Base-by-base conservation (phyloP, 2,113 vertebrate species). In the Laticauda colubrina region DNA sequence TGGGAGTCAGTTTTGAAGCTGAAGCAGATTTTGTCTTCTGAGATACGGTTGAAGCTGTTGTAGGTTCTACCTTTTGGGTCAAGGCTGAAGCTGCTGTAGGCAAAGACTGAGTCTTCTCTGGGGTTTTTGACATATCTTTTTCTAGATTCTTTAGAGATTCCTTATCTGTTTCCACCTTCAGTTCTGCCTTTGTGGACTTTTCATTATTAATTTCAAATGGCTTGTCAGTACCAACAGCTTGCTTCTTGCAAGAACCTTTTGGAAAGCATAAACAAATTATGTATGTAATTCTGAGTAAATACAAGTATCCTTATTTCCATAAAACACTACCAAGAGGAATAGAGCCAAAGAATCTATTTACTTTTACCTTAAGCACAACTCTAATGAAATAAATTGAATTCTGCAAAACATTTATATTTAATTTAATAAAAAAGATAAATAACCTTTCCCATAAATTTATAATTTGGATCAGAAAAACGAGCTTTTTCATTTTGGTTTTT, bases 211-310 rank as follows among this genome's bases (percentile, higher is more conserved):
- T 96, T 53, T 96, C 93, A 94, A 94, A 95, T 89, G 91, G 95
- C 93, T 4, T 96, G 91, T 96, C 97, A 93, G 96, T 97, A 90
- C 97, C 97, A 90, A 95, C 12, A 93, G 95, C 93, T 96, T 96
- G 94, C 90, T 97, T 98, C 95, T 97, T 98, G 90, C 85, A 39
- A 20, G 97, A 96, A 21, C 97, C 96, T 98, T 98, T 98, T 98
- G 96, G 85, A 98, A 95, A 26, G 24, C 96, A 96, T 85, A 97
- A 94, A 87, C 55, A 89, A 75, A 69, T 89, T 85, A 92, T 45
- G 24, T 86, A 89, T 93, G 90, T 93, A 26, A 54, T 89, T 91
- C 45, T 11, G 18, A 95, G 87, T 85, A 51, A 94, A 0, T 55
- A 20, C 8, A 56, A 57, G 23, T 87, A 23, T 92, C 2, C 18